A percentile compares a stretch with the other conserved stretches of the same genome.
phyloP scores from a whole-genome alignment of 2,888 invertebrate species.

The Pyrgus malvae region DNA sequence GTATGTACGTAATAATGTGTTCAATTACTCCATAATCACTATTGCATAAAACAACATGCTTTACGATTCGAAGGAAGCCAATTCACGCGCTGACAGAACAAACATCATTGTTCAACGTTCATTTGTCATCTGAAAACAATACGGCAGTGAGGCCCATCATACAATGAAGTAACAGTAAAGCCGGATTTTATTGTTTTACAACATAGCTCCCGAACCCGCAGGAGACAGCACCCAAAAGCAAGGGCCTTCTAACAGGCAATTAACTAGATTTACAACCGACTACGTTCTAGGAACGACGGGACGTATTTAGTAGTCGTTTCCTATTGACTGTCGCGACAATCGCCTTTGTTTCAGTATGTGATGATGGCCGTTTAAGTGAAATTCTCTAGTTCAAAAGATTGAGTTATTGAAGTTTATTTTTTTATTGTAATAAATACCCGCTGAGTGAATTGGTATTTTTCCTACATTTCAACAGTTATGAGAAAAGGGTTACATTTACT shows the following conservation, averaged over 20 bases:
- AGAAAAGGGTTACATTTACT: too few species aligned
- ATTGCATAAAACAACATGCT: conserved; percentile 2
- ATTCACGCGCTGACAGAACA: conserved; percentile 14
- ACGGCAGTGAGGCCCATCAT: conserved; percentile 45
- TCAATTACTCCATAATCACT: background rate
- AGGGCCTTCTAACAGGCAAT: conserved; percentile 62
- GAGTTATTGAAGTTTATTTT: conserved; percentile 1
- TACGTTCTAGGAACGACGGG: conserved; percentile 59
- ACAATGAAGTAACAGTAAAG: conserved; percentile 69
- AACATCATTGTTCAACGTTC: conserved; percentile 57
- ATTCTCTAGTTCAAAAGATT: conserved; percentile 4
- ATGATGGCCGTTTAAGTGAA: conserved; percentile 16
- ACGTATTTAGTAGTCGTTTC: conserved; percentile 25
- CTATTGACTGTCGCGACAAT: conserved; percentile 20
- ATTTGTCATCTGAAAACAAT: conserved; percentile 71
- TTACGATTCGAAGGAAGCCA: background rate
- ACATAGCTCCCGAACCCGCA: conserved; percentile 69
- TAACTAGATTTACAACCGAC: conserved; percentile 75
- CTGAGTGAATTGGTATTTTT: background rate
- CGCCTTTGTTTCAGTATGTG: conserved; percentile 20
- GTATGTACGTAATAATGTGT: too few species aligned
- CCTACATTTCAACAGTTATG: background rate
- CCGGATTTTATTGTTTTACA: conserved; percentile 76
- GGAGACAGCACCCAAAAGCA: conserved; percentile 71
- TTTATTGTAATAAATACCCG: background rate